Percentiles rank a stretch among this genome's conserved stretches.
phyloP scores from a whole-genome alignment of 2,113 vertebrate genomes.

The Craseonycteris thonglongyai region DNA sequence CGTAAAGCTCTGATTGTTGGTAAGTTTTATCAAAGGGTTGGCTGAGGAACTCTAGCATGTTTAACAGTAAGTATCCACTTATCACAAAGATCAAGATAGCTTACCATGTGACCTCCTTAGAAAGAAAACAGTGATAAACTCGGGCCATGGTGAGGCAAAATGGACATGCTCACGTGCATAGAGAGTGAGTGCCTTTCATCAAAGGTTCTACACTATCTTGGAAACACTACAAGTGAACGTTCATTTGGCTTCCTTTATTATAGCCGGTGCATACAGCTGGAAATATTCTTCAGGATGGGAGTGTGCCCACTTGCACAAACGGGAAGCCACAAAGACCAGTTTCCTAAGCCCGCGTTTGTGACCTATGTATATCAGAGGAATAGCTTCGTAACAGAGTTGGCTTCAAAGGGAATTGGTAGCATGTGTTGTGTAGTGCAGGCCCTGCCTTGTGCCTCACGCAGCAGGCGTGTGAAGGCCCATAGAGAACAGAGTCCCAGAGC shows the following conservation, averaged over 20 bases:
- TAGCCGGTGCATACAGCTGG: neutral
- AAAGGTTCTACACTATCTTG: neutral
- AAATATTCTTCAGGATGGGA: neutral
- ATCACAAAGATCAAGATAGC: neutral
- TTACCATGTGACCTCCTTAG: neutral
- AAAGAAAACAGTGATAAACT: neutral
- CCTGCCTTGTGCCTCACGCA: neutral
- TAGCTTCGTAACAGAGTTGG: neutral
- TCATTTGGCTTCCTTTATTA: neutral
- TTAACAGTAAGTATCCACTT: neutral
- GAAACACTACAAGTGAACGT: neutral
- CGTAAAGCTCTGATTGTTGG: neutral
- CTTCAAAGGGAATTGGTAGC: neutral
- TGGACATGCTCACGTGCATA: neutral
- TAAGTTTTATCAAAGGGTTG: conserved; percentile 53
- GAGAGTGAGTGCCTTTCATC: neutral
- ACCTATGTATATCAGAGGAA: neutral
- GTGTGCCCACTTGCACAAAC: neutral
- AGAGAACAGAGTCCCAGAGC: neutral
- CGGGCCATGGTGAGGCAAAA: neutral
- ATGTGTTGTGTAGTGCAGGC: neutral
- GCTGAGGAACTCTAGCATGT: neutral
- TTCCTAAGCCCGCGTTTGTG: neutral
- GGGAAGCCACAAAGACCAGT: neutral
- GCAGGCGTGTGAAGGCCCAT: neutral